Percentiles rank a stretch among this genome's conserved stretches.
Evolutionary conservation across 37 sponge, comb jelly and placozoan genomes (phyloP).

Genomic region (Amphimedon queenslandica): DNA sequence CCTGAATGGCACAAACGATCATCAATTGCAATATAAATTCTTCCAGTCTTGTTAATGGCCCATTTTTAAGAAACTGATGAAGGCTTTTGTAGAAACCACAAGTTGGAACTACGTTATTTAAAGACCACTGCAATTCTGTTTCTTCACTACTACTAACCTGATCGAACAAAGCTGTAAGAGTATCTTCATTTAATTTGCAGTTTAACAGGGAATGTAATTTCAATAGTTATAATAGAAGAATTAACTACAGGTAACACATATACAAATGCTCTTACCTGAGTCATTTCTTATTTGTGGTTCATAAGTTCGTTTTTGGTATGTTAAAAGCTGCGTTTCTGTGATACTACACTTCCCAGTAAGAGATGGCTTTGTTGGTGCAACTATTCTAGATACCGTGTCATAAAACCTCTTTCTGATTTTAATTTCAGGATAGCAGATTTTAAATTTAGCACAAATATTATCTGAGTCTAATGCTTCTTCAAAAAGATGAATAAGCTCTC

Average conservation of each 20-base stretch:
- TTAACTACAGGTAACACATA: too few relatives aligned
- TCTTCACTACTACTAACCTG: neutral
- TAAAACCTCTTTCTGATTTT: neutral
- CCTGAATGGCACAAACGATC: neutral
- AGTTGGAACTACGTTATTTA: neutral
- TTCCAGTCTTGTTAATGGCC: constrained; percentile 19
- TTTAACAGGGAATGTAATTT: neutral
- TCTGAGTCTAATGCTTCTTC: neutral
- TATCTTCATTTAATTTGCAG: constrained; percentile 8
- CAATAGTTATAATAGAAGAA: neutral
- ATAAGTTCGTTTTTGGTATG: neutral
- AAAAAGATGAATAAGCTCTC: neutral
- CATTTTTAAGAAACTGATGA: constrained; percentile 26
- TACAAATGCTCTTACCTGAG: neutral
- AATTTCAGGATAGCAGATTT: neutral
- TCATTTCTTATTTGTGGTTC: neutral
- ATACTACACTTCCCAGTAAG: neutral
- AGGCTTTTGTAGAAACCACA: constrained; percentile 15
- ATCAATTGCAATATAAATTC: constrained; percentile 32
- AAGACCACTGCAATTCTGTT: neutral
- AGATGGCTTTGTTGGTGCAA: constrained; percentile 9
- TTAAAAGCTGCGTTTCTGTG: neutral
- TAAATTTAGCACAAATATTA: constrained; percentile 17
- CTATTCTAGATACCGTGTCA: constrained; percentile 8
- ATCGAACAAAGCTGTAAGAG: constrained; percentile 1